Base-by-base conservation (phyloP, 2,888 invertebrate species). In the Acrocera orbiculus region DNA sequence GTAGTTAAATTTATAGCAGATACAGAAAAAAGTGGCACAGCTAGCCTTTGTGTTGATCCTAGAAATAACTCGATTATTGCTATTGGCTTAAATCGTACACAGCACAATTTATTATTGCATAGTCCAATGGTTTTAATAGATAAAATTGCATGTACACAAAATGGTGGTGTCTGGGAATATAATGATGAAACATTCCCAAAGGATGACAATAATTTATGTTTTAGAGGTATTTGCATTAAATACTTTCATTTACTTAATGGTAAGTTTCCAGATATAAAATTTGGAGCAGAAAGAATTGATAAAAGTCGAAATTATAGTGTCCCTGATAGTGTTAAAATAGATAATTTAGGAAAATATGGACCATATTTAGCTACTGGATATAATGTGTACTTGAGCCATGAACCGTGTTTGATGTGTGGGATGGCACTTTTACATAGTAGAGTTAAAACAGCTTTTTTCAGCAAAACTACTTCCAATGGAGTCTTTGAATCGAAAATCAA, bases 391-490 rank as follows among this genome's bases (percentile, higher is more conserved):
- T 54, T 83, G 26, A 69, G 78, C 1, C 67, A 68, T 39, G 95
- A 96, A 54, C 93, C 95, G 0, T 96, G 96, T 59, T 53, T 83
- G 2, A 86, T 95, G 79, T 96, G 96, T 61, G 67, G 87, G 0
- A 96, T 96, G 95, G 93, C 82, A 0, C 62, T 96, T 34, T 68
- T 92, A 0, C 95, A 96, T 56, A 85, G 89, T n/a, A 65, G 95
- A 40, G 75, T 73, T 0, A 72, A 72, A 33, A 66, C 83, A 37
- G 73, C 93, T 3, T 93, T 92, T 55, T 93, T 77, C 51, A 66
- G 71, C 5, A 50, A 62, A 1, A 65, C 66, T 37, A 53, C 57
- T 1, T 36, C 45, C 0, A 63, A 65, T 36, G 93, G 93, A 1
- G 83, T 75, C 0, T 56, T 93, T 1, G 71, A 71, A 1, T 74